phyloP scores from a whole-genome alignment of 2,113 vertebrate genomes.

The Pluvialis apricaria region DNA sequence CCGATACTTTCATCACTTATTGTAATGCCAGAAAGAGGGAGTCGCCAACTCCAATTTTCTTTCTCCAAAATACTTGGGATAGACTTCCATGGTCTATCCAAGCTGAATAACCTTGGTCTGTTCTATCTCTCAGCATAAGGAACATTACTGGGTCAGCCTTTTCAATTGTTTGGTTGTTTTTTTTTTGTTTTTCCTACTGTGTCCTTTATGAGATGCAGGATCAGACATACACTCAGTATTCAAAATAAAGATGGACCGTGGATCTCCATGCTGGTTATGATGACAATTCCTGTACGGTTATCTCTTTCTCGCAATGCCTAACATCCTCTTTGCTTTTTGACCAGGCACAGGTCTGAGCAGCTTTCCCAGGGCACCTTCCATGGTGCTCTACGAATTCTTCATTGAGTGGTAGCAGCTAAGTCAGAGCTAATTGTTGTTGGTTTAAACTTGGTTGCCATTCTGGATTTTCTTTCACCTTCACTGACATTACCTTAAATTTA shows the following conservation, averaged over 20 bases:
- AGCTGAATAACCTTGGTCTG: background rate
- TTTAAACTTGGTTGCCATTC: background rate
- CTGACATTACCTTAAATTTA: conserved; percentile 1
- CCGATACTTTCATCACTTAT: background rate
- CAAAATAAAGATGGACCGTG: fast-evolving
- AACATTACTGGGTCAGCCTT: background rate
- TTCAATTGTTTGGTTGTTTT: background rate
- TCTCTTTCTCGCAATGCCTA: fast-evolving
- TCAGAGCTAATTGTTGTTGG: background rate
- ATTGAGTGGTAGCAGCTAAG: background rate
- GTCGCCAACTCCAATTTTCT: background rate
- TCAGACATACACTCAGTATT: background rate
- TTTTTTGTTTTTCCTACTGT: background rate
- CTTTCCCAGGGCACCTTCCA: background rate
- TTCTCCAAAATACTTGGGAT: background rate
- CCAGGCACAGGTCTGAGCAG: background rate
- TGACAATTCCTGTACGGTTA: background rate
- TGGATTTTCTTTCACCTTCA: background rate
- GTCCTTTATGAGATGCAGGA: background rate
- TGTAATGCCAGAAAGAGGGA: background rate
- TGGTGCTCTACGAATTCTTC: fast-evolving
- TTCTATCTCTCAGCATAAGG: background rate
- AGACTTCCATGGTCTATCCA: background rate
- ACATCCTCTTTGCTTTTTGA: background rate
- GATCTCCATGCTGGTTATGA: background rate